Conservation (phyloP, 2,888 invertebrate genomes). For the Ophion ventricosus region DNA sequence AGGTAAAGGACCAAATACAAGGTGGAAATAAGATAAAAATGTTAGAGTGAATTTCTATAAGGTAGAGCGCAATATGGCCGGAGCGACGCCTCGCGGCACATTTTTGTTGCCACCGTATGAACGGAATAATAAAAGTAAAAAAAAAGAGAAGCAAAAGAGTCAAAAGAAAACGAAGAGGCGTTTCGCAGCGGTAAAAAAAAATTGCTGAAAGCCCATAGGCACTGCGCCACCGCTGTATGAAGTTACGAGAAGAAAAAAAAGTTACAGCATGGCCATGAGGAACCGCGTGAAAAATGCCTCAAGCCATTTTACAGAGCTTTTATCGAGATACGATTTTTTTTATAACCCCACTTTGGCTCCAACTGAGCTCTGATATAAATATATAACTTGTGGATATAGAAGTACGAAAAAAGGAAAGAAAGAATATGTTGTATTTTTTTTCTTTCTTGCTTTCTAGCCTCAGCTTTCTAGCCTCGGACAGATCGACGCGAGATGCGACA, state of each 20-base stretch:
- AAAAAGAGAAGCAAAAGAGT: slow-evolving; percentile 18
- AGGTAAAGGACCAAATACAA: slow-evolving; percentile 4
- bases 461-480: too few species aligned
- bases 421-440: neutral
- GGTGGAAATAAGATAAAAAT: slow-evolving; percentile 14
- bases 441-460: neutral
- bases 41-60: slow-evolving; percentile 12
- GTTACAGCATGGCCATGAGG: neutral
- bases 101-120: slow-evolving; percentile 22
- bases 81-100: slow-evolving; percentile 4
- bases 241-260: slow-evolving; percentile 23
- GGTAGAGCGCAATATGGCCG: slow-evolving; percentile 19
- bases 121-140: slow-evolving; percentile 22
- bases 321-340: slow-evolving; percentile 43
- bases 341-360: neutral
- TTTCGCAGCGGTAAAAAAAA: slow-evolving; percentile 30
- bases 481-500: too few species aligned
- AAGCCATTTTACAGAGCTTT: slow-evolving; percentile 21
- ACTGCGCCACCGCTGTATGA: slow-evolving; percentile 41
- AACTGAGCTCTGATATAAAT: slow-evolving; percentile 2
- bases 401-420: neutral
- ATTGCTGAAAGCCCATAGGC: too few species aligned
- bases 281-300: slow-evolving; percentile 37
- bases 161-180: slow-evolving; percentile 28
- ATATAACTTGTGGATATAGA: slow-evolving; percentile 14